phyloP scores from a whole-genome alignment of 2,888 invertebrate genomes.

The Athetis lepigone region DNA sequence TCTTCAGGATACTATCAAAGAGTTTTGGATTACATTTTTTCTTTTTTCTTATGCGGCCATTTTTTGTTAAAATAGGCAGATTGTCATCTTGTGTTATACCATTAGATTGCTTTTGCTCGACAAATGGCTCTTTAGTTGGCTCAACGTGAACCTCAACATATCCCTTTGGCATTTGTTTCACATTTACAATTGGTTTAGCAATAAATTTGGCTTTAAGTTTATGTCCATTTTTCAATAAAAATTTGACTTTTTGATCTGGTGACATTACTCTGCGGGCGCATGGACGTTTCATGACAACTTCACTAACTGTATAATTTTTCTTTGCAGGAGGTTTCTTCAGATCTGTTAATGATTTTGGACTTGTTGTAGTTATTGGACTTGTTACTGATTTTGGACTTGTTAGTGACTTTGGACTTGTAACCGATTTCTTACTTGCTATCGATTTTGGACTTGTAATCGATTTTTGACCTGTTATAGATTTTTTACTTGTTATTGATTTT shows the following conservation, averaged over 20 bases:
- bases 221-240: conserved; percentile 73
- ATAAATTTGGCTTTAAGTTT: conserved; percentile 63
- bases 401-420: too few relatives aligned
- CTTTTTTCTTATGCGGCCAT: conserved; percentile 71
- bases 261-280: conserved; percentile 64
- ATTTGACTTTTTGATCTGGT: conserved; percentile 69
- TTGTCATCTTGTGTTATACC: conserved; percentile 32
- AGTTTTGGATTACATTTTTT: conserved; percentile 72
- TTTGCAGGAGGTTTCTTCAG: conserved; percentile 62
- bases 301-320: conserved; percentile 44
- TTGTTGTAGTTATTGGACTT: conserved; percentile 41
- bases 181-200: conserved; percentile 20
- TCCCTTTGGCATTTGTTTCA: conserved; percentile 16
- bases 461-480: too few relatives aligned
- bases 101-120: conserved; percentile 18
- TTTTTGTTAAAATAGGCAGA: conserved; percentile 66
- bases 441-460: too few relatives aligned
- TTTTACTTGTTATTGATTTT: too few relatives aligned
- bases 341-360: conserved; percentile 70
- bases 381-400: too few relatives aligned
- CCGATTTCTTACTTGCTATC: too few relatives aligned
- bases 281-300: conserved; percentile 67
- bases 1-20: conserved; percentile 79
- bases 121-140: not conserved
- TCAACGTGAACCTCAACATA: not conserved